Percentiles rank a stretch among this genome's conserved stretches.
Conservation (phyloP, 1,140 invertebrate genomes). For the Drosophila nebulosa region DNA sequence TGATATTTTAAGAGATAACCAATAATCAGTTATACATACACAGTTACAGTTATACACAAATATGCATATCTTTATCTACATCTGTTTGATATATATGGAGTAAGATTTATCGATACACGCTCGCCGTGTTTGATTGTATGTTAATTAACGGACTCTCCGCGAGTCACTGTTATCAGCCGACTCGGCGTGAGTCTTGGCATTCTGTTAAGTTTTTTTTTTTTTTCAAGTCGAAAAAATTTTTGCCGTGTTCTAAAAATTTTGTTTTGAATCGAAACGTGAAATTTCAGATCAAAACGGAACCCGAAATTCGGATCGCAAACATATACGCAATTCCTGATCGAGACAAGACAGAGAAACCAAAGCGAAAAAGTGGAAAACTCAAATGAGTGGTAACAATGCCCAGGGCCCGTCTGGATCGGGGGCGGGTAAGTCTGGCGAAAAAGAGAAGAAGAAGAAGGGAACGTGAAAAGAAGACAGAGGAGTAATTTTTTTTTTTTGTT, state of each 20-base stretch:
- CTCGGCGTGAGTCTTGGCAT: background rate
- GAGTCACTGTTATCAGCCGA: too few relatives aligned
- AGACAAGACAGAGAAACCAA: background rate
- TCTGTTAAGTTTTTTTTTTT: background rate
- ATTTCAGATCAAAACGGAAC: background rate
- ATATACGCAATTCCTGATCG: too few relatives aligned
- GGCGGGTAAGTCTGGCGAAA: background rate
- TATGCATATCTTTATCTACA: too few relatives aligned
- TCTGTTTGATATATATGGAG: too few relatives aligned
- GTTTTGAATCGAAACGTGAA: background rate
- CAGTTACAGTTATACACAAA: too few relatives aligned
- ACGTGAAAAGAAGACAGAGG: too few relatives aligned
- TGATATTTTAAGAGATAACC: too few relatives aligned
- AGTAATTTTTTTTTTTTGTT: background rate
- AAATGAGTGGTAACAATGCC: slow-evolving; percentile 10
- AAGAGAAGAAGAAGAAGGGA: background rate
- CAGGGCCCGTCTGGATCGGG: background rate
- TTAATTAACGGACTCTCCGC: too few relatives aligned
- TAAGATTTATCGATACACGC: too few relatives aligned
- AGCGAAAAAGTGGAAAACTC: background rate
- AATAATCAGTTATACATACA: too few relatives aligned
- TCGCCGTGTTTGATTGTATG: too few relatives aligned
- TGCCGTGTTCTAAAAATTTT: background rate
- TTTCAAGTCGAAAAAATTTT: background rate
- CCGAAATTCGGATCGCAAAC: too few relatives aligned